Percentiles rank a stretch among this genome's conserved stretches.
phyloP scores from a whole-genome alignment of 2,888 invertebrate species.

The Synergus gifuensis region DNA sequence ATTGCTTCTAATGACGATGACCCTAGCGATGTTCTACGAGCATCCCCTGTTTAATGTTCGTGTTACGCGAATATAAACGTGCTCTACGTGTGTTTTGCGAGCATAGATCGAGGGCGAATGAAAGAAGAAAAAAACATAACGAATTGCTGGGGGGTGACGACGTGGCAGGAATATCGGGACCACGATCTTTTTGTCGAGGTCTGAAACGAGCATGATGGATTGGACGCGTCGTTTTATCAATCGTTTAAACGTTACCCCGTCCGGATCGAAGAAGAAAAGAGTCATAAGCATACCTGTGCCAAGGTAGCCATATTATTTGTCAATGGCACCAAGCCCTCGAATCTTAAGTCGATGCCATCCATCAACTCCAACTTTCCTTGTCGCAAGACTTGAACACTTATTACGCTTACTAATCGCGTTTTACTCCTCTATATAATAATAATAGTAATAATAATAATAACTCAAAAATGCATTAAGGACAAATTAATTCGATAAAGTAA shows the following conservation, averaged over 20 bases:
- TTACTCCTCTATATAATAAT: conserved; percentile 2
- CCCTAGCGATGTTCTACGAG: conserved; percentile 11
- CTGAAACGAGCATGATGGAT: conserved; percentile 64
- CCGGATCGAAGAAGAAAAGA: conserved; percentile 54
- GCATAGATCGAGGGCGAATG: conserved; percentile 17
- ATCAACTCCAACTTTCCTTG: conserved; percentile 45
- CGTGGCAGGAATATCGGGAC: conserved; percentile 53
- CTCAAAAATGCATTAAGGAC: neutral
- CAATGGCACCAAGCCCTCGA: conserved; percentile 52
- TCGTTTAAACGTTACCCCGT: conserved; percentile 47
- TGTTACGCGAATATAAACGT: conserved; percentile 35
- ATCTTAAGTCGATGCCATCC: conserved; percentile 53
- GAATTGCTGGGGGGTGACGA: conserved; percentile 52
- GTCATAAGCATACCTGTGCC: conserved; percentile 49
- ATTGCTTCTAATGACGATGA: conserved; percentile 7
- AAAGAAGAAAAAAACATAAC: conserved; percentile 47
- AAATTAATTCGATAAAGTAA: neutral
- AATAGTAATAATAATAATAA: conserved; percentile 3
- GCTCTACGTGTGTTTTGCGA: conserved; percentile 34
- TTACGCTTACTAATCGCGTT: conserved; percentile 10
- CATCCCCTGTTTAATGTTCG: conserved; percentile 19
- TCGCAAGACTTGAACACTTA: conserved; percentile 3
- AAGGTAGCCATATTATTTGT: conserved; percentile 53
- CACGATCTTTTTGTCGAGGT: conserved; percentile 52
- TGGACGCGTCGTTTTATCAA: conserved; percentile 65